Percentiles rank a stretch among this genome's conserved stretches.
phyloP scores from a whole-genome alignment of 2,888 invertebrate genomes.

The Macrosiphum euphorbiae region DNA sequence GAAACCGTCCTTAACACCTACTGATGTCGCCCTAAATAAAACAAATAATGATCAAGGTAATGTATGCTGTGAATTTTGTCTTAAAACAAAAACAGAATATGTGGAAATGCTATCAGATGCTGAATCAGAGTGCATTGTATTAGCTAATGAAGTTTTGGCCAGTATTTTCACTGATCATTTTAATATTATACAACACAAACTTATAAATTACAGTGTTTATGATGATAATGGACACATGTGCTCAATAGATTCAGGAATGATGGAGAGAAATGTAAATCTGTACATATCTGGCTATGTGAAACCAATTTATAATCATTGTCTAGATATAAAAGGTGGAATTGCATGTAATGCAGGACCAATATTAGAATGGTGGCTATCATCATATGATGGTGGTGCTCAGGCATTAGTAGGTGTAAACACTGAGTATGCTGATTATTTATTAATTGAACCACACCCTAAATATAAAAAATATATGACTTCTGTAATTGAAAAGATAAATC shows the following conservation, averaged over 20 bases:
- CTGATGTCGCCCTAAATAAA: not conserved
- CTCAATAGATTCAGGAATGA: constrained; percentile 82
- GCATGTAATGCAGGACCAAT: constrained; percentile 85
- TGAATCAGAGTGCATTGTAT: constrained; percentile 47
- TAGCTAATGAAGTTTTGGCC: constrained; percentile 49
- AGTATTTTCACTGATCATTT: constrained; percentile 54
- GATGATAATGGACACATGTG: constrained; percentile 85
- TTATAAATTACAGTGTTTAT: constrained; percentile 76
- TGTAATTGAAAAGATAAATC: constrained; percentile 81
- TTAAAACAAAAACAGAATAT: constrained; percentile 30
- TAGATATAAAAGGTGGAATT: constrained; percentile 78
- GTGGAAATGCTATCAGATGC: not conserved
- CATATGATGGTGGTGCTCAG: constrained; percentile 84
- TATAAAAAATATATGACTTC: constrained; percentile 81
- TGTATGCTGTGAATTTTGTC: constrained; percentile 12
- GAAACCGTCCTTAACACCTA: not conserved
- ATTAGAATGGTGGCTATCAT: constrained; percentile 86
- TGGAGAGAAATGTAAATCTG: constrained; percentile 81
- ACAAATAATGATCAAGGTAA: not conserved
- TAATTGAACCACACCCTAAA: constrained; percentile 80
- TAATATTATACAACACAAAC: constrained; percentile 23
- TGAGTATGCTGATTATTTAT: constrained; percentile 83
- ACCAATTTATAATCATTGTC: constrained; percentile 82
- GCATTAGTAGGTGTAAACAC: constrained; percentile 83
- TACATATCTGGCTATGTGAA: constrained; percentile 87